Evolutionary conservation across 1,140 invertebrate genomes (phyloP), one percentile per base, ranked within the genome.

Genomic region (Fopius arisanus): DNA sequence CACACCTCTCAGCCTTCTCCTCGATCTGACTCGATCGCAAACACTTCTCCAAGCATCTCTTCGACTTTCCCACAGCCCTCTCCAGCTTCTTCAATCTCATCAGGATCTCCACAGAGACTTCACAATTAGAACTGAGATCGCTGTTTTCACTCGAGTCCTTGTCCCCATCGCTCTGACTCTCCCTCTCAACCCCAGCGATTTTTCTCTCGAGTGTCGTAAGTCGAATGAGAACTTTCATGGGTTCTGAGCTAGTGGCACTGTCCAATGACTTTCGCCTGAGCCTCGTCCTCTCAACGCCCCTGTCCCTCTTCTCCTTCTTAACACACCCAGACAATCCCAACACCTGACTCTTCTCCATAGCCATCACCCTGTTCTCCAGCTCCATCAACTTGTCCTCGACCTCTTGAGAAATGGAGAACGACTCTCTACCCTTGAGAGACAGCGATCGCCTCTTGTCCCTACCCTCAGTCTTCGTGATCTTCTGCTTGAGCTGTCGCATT

Each of bases 311-410:
- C 72, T 86, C 84, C 76, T 79, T 90, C 87, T 79, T 89, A 81
- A 82, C 86, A 87, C 69, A 88, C 73, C 26, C 10, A 14, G 33
- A 7, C 12, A 37, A 2, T 37, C 33, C 9, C 3, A 37, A 12
- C 83, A 78, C 86, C 90, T 86, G 89, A 81, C 83, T 89, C 83
- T 86, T 90, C 85, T 94, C 92, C 26, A 94, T 85, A 29, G 91
- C 88, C 67, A 89, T 89, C 3, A 95, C 92, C 86, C 94, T 95
- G 62, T 90, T 91, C 86, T 96, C 95, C 67, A 96, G 83, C 81
- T 96, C 94, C 7, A 90, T 89, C 14, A 96, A 86, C 82, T 96
- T 96, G 28, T 94, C 92, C 82, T 96, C 95, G 14, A 96, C 90
- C 85, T 96, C 94, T 85, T 94, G 94, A 4, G 93, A 91, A 65